These are phyloP conservation scores for Oryzias melastigma DNA, from an alignment of 2,113 vertebrate species.

Conservation along the genomic window DNA sequence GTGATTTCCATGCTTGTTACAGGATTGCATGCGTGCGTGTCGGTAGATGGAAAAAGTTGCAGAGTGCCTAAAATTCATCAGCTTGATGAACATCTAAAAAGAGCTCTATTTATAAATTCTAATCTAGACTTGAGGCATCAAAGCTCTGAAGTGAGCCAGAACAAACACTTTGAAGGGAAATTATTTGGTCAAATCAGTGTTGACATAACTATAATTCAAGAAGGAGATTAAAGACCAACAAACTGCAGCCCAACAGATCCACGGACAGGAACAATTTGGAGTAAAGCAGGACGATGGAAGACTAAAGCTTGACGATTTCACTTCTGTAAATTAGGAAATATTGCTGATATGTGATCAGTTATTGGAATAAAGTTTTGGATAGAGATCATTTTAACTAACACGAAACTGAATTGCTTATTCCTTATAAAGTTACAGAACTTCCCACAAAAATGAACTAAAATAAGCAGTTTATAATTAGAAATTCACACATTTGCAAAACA, in stretches of 20 bases:
- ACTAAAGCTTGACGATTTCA: background rate
- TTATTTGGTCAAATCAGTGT: background rate
- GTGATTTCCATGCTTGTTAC: conserved; percentile 10
- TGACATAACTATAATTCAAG: background rate
- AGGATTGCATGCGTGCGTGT: conserved; percentile 4
- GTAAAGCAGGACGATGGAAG: background rate
- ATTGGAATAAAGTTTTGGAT: too few species aligned
- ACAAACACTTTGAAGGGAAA: background rate
- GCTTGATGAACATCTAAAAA: conserved; percentile 7
- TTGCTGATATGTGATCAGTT: too few species aligned
- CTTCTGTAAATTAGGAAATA: too few species aligned
- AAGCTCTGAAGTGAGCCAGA: background rate
- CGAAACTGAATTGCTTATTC: too few species aligned
- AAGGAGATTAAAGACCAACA: background rate
- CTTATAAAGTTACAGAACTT: too few species aligned
- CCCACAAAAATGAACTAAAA: too few species aligned
- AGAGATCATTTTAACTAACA: too few species aligned
- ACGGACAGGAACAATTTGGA: too few species aligned
- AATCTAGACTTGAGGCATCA: background rate
- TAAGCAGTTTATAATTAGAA: too few species aligned
- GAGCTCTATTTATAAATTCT: background rate
- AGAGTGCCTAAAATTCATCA: background rate
- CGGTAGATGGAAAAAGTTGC: background rate
- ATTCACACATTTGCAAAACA: too few species aligned
- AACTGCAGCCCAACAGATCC: too few species aligned